Base-by-base conservation (phyloP, 2,888 invertebrate species). In the Amitus sp. region DNA sequence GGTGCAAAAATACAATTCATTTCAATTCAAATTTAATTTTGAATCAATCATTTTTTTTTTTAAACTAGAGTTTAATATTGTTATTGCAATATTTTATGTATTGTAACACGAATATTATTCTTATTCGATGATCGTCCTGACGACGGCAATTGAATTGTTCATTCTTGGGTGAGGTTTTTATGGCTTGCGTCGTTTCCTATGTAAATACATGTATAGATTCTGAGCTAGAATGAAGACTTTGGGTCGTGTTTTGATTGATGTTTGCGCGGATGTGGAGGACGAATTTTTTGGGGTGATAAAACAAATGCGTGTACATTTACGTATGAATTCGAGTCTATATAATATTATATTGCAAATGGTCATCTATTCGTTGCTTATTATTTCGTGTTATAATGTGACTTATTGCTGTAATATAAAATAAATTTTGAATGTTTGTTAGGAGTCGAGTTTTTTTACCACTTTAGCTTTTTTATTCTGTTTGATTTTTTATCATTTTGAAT, bases 331-430 rank as follows among this genome's bases (percentile, higher is more conserved):
- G 52, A 49, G n/a, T 33, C 2, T n/a, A n/a, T 9, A 33, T 37
- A 15, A 37, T 37, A 37, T 37, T 37, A 37, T 37, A 37, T 15
- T n/a, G 15, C 15, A 12, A 37, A 37, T 12, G 56, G 49, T 55
- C 18, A 55, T 47, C 57, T 54, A 61, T 66, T 68, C 61, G 62
- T 67, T 69, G 58, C 62, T 67, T 30, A 53, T 69, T 67, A 65
- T 56, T 62, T 65, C 59, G 52, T 51, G 60, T 56, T 49, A 62
- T 55, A 57, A 43, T 65, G 56, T 62, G 66, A 67, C 58, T 53
- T 62, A 66, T 63, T 68, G 61, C 64, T 71, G 72, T 72, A 71
- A 72, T 66, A 69, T 71, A 72, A 69, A 69, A 69, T 64, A 69
- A 66, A 71, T 69, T 68, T 63, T 60, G 58, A 67, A 66, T 64